A percentile compares a stretch with the other conserved stretches of the same genome.
Conservation (phyloP, 1,140 invertebrate species). For the Heliconius melpomene region DNA sequence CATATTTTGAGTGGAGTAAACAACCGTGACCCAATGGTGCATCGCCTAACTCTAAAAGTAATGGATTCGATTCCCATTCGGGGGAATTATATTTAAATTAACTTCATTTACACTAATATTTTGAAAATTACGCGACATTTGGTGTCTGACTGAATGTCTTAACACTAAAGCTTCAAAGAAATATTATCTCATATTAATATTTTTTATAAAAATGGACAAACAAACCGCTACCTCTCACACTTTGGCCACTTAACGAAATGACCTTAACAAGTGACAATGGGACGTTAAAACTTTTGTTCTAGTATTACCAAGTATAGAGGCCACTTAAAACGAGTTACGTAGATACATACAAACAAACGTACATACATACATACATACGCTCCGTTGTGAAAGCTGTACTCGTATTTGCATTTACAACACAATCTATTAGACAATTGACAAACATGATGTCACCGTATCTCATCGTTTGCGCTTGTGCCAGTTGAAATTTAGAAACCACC, state of each 20-base stretch:
- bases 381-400: constrained; percentile 40
- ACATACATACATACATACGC: not conserved
- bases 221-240: too few species aligned
- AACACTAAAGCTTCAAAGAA: too few species aligned
- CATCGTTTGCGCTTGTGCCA: not conserved
- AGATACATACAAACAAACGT: not conserved
- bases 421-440: constrained; percentile 40
- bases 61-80: too few species aligned
- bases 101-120: too few species aligned
- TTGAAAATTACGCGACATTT: too few species aligned
- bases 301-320: constrained; percentile 47
- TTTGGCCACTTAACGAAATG: constrained; percentile 18
- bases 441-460: constrained; percentile 36
- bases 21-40: too few species aligned
- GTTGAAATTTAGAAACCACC: constrained; percentile 1
- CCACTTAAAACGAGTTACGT: constrained; percentile 42
- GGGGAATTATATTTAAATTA: too few species aligned
- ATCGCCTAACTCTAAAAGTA: too few species aligned
- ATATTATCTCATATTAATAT: too few species aligned
- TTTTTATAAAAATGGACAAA: too few species aligned
- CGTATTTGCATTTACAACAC: constrained; percentile 42
- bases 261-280: constrained; percentile 63
- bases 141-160: too few species aligned
- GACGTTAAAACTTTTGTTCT: constrained; percentile 67
- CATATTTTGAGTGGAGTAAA: too few species aligned